Percentiles rank a stretch among this genome's conserved stretches.
Evolutionary conservation across 2,888 invertebrate species (phyloP).

Genomic region (Galerucella calmariensis): DNA sequence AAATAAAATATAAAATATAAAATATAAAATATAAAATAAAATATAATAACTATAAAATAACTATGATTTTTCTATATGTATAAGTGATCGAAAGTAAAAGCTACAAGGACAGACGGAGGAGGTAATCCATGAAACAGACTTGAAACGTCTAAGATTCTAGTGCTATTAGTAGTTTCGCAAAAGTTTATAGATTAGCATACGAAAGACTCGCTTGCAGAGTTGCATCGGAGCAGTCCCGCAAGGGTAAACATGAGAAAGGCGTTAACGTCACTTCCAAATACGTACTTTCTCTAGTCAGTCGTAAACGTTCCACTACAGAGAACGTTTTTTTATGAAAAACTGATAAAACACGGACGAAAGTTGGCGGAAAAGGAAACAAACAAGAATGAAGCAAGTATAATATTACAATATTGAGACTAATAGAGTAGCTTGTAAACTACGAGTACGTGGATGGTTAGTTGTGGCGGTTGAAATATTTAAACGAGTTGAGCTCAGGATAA

Average conservation of each 20-base stretch:
- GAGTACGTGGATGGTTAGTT: background rate
- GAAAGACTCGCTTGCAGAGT: background rate
- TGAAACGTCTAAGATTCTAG: no score
- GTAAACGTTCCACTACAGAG: constrained; percentile 15
- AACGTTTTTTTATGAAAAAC: constrained; percentile 30
- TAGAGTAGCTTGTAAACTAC: constrained; percentile 23
- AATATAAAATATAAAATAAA: no score
- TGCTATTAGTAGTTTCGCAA: background rate
- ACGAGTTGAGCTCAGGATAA: no score
- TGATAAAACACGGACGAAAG: constrained; percentile 21
- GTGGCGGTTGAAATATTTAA: no score
- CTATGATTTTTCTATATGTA: no score
- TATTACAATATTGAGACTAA: constrained; percentile 21
- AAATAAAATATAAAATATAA: no score
- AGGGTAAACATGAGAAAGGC: background rate
- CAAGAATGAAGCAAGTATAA: constrained; percentile 26
- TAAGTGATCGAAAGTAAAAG: background rate
- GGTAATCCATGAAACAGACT: no score
- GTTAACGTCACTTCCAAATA: background rate
- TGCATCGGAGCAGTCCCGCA: background rate
- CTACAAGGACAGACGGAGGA: no score
- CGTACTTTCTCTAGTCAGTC: constrained; percentile 9
- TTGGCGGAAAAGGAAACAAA: constrained; percentile 13
- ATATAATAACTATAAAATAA: no score
- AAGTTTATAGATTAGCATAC: background rate